Base-by-base conservation (phyloP, 2,113 vertebrate species). In the Octodon degus region DNA sequence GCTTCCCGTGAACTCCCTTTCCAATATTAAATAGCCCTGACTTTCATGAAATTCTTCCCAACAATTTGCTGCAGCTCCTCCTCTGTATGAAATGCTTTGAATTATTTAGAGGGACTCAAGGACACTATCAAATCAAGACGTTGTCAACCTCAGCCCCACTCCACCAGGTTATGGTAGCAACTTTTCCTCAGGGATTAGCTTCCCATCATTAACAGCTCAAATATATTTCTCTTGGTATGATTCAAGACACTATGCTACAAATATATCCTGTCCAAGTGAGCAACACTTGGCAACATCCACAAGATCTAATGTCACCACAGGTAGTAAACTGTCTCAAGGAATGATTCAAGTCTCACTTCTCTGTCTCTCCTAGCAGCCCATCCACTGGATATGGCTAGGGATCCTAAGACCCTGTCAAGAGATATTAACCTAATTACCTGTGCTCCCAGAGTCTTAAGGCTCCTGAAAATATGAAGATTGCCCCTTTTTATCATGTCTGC, bases 361-460 rank as follows among this genome's bases (percentile, higher is more conserved):
- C 37, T 79, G 30, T 93, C 63, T 94, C 94, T 86, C 74, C 95
- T 37, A 40, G 32, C 30, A 95, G 37, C 40, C 19, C 60, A 95
- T 55, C 32, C 81, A 85, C 16, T 8, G 22, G 72, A 65, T 68
- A 63, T 92, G 50, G 96, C 67, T 93, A 93, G 80, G 83, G 0
- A 17, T 77, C 89, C 77, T 60, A 53, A 94, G 68, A 81, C 67
- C 58, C 60, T 67, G 50, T 34, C 70, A 24, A 92, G 0, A 0
- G 65, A 92, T 96, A 97, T 97, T 82, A 96, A 93, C 95, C 94
- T 85, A 84, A 84, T 85, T 88, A 93, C 94, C 93, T 1, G 1
- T 2, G 94, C 65, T 68, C 67, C 81, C 86, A 43, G 67, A 90
- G 79, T 77, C 40, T 80, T 53, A 58, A 55, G 53, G n/a, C 37